These are phyloP conservation scores for Tinea trinotella DNA, from an alignment of 2,888 invertebrate species.

Conservation along the genomic window DNA sequence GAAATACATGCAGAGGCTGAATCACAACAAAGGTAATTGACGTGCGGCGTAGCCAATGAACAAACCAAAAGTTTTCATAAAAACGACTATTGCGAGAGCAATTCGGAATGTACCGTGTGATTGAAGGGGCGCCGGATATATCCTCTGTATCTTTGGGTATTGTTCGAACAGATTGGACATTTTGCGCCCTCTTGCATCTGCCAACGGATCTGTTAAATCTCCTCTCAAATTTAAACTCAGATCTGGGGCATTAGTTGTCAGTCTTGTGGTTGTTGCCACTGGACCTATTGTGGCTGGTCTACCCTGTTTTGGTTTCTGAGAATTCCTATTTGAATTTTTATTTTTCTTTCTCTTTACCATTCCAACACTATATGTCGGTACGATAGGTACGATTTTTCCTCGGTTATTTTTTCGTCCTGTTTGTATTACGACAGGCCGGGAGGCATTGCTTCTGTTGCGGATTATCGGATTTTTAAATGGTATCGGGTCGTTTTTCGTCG, in stretches of 20 bases:
- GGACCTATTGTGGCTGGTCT: constrained; percentile 69
- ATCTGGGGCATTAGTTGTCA: constrained; percentile 42
- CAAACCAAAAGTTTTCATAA: constrained; percentile 12
- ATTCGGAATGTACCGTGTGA: constrained; percentile 49
- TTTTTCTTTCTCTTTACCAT: constrained; percentile 67
- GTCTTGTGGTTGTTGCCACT: constrained; percentile 58
- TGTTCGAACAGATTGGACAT: constrained; percentile 81
- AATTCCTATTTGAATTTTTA: constrained; percentile 66
- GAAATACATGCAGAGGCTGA: constrained; percentile 45
- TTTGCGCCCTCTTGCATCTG: constrained; percentile 65
- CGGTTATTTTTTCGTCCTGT: constrained; percentile 53
- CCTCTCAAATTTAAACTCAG: constrained; percentile 55
- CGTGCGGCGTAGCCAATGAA: constrained; percentile 26
- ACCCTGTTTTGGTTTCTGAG: constrained; percentile 65
- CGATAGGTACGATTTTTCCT: constrained; percentile 50
- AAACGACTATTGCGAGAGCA: constrained; percentile 18
- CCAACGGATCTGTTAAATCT: constrained; percentile 51
- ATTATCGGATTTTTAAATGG: constrained; percentile 63
- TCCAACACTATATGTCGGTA: constrained; percentile 59
- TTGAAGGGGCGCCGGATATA: constrained; percentile 78
- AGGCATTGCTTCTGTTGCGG: constrained; percentile 54
- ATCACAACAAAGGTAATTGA: constrained; percentile 23
- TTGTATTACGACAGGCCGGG: constrained; percentile 57
- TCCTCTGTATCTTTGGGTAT: constrained; percentile 82
- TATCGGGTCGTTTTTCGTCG: constrained; percentile 75